Percentiles rank a stretch among this genome's conserved stretches.
Conservation (phyloP, 64 coral and sea anemone genomes). For the Pachyseris speciosa region DNA sequence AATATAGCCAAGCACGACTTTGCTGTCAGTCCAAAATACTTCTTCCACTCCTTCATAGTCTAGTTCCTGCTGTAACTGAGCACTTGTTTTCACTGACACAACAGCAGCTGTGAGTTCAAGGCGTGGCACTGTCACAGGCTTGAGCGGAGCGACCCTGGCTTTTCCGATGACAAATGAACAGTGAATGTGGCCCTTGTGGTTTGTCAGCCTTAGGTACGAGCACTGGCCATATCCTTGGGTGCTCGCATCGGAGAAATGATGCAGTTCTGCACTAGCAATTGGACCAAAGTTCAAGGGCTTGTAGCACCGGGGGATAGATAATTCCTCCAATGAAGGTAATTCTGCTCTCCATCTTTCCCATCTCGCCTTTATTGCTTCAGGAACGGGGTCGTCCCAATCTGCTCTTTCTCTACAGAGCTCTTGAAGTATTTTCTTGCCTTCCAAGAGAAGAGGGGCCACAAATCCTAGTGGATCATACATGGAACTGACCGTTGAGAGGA, state of each 20-base stretch:
- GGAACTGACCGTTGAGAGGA: conserved; percentile 4
- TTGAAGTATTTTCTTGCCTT: not conserved
- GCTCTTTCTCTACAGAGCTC: not conserved
- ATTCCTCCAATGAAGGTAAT: not conserved
- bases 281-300: not conserved
- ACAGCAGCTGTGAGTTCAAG: conserved; percentile 5
- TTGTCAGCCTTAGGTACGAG: not conserved
- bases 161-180: not conserved
- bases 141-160: not conserved
- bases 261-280: not conserved
- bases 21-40: conserved; percentile 37
- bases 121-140: not conserved
- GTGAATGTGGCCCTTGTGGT: not conserved
- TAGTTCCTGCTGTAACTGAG: conserved; percentile 14
- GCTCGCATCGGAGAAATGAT: conserved; percentile 5
- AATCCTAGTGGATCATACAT: not conserved
- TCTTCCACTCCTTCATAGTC: not conserved
- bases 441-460: not conserved
- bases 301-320: not conserved
- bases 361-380: not conserved
- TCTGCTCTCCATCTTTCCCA: not conserved
- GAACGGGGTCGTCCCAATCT: conserved; percentile 9
- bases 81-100: not conserved
- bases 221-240: not conserved
- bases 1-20: conserved; percentile 4